Evolutionary conservation across 2,797 vertebrate genomes (phyloP).

Genomic region (Arremon brunneinucha): DNA sequence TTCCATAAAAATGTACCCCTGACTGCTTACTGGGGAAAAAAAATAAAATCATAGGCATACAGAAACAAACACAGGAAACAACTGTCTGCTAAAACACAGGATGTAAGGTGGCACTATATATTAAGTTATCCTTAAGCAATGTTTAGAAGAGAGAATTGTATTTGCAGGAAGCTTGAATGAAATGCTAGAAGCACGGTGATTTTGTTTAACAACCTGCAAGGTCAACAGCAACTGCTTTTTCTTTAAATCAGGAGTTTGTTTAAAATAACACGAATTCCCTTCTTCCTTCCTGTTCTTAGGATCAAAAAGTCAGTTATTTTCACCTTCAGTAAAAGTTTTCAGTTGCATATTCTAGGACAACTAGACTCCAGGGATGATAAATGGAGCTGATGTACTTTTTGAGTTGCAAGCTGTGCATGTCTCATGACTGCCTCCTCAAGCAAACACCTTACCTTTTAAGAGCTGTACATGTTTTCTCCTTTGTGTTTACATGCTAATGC

Average conservation of each 20-base stretch:
- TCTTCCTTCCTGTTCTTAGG: conserved; percentile 12
- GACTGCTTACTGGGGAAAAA: not conserved
- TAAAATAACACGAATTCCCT: not conserved
- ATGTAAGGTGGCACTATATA: not conserved
- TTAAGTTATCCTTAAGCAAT: not conserved
- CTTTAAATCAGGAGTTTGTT: not conserved
- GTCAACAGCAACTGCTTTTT: not conserved
- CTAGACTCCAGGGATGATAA: not conserved
- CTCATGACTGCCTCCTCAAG: conserved; percentile 51
- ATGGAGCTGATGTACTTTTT: conserved; percentile 4
- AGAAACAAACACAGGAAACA: conserved; percentile 33
- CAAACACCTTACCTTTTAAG: conserved; percentile 71
- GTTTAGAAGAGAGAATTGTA: not conserved
- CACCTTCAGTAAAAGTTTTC: not conserved
- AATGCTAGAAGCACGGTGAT: not conserved
- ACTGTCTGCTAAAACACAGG: not conserved
- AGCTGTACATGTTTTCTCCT: conserved; percentile 55
- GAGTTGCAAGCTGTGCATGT: conserved; percentile 27
- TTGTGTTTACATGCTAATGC: conserved; percentile 34
- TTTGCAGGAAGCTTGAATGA: not conserved
- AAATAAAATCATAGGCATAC: not conserved
- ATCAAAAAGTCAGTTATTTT: not conserved
- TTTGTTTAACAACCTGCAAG: not conserved
- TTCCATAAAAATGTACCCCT: not conserved
- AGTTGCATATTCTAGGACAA: not conserved